phyloP scores from a whole-genome alignment of 2,888 invertebrate genomes.

The Psococerastis gibbosa region DNA sequence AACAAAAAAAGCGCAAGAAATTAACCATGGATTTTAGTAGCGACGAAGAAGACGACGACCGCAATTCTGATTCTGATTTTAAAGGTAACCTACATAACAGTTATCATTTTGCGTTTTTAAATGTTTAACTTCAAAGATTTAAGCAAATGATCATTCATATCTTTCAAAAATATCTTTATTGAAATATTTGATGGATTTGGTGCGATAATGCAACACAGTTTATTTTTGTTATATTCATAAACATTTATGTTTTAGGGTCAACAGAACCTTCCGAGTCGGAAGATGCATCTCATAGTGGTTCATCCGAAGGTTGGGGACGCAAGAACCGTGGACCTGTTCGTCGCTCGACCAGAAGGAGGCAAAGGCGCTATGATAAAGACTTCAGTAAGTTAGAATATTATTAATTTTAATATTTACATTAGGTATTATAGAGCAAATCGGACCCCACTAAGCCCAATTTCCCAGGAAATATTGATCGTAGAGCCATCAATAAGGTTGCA shows the following conservation, averaged over 20 bases:
- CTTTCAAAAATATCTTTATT: no score
- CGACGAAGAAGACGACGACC: conserved; percentile 56
- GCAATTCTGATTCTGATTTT: conserved; percentile 69
- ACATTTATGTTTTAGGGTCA: conserved; percentile 7
- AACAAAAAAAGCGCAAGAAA: conserved; percentile 43
- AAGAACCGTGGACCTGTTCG: conserved; percentile 24
- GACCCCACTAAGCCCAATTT: no score
- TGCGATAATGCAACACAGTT: conserved; percentile 9
- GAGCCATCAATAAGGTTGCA: no score
- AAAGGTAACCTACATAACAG: conserved; percentile 48
- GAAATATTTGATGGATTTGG: no score
- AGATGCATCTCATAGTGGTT: conserved; percentile 31
- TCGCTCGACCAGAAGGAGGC: conserved; percentile 33
- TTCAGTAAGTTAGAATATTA: conserved; percentile 36
- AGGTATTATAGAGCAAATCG: no score
- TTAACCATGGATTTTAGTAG: conserved; percentile 61
- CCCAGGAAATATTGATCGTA: no score
- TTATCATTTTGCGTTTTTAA: no score
- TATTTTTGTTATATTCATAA: background rate
- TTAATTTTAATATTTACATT: no score
- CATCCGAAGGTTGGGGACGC: conserved; percentile 32
- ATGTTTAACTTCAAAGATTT: no score
- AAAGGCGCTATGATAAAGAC: conserved; percentile 33
- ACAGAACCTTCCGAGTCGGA: conserved; percentile 21
- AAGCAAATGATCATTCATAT: no score